These are phyloP conservation scores for Ophioderma brevispina DNA, from an alignment of 35 echinoderm and acorn worm species.

Conservation along the genomic window DNA sequence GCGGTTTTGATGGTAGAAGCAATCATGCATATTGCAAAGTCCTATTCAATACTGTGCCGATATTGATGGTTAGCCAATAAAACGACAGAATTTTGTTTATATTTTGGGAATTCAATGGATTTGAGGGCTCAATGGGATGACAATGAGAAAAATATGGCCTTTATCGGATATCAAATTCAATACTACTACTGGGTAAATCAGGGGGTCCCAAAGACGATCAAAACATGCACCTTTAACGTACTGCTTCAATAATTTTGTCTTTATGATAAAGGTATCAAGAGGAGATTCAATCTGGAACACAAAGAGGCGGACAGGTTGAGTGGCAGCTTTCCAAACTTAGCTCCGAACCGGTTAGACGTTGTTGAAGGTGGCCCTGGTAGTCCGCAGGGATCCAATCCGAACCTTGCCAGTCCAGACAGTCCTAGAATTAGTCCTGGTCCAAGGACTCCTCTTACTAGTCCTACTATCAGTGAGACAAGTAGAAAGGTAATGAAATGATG, in stretches of 20 bases:
- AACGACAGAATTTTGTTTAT: too few relatives aligned
- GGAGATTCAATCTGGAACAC: slow-evolving; percentile 9
- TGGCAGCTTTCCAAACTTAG: slow-evolving; percentile 79
- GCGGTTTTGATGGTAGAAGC: too few relatives aligned
- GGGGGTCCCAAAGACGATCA: too few relatives aligned
- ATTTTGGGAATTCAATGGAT: too few relatives aligned
- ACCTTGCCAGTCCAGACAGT: background rate
- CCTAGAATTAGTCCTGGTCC: background rate
- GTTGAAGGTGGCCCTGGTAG: background rate
- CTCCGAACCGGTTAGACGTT: background rate
- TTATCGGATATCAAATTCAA: too few relatives aligned
- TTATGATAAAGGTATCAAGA: slow-evolving; percentile 40
- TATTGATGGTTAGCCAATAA: too few relatives aligned
- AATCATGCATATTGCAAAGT: too few relatives aligned
- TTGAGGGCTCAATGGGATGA: too few relatives aligned
- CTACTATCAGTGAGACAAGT: background rate
- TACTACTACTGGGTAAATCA: too few relatives aligned
- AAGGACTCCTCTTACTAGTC: slow-evolving; percentile 29
- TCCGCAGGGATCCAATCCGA: background rate
- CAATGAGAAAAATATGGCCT: too few relatives aligned
- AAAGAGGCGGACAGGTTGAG: slow-evolving; percentile 40
- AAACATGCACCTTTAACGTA: too few relatives aligned
- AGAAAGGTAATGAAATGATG: background rate
- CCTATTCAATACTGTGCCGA: too few relatives aligned
- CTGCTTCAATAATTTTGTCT: background rate